These are phyloP conservation scores for Cantharis flavilabris DNA, from an alignment of 2,888 invertebrate species.

Conservation along the genomic window DNA sequence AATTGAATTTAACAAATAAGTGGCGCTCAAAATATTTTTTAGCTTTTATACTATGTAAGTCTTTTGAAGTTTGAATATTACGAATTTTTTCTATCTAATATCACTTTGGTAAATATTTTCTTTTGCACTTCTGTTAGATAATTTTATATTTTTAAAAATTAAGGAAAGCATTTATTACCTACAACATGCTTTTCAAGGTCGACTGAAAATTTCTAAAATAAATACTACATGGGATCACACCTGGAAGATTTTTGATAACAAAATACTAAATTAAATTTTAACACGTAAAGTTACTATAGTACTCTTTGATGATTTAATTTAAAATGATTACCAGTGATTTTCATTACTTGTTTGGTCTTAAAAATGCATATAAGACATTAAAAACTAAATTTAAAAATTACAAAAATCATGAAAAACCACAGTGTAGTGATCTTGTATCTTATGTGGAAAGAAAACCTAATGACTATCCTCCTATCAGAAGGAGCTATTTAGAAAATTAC, in stretches of 20 bases:
- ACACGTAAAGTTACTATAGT: neutral
- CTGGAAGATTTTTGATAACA: neutral
- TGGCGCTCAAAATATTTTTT: neutral
- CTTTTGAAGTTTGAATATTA: neutral
- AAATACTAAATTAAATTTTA: neutral
- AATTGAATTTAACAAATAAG: neutral
- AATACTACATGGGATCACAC: neutral
- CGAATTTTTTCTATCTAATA: neutral
- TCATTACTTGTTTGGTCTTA: no score
- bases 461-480: neutral
- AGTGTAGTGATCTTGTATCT: neutral
- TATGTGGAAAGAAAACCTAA: neutral
- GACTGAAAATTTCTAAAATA: neutral
- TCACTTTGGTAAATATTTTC: neutral
- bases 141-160: neutral
- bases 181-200: neutral
- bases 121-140: neutral
- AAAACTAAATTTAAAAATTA: neutral
- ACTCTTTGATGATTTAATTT: no score
- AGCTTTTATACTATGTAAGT: neutral
- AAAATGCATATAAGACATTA: neutral
- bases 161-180: neutral
- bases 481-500: neutral
- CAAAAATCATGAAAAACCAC: neutral
- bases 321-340: no score